A percentile compares a stretch with the other conserved stretches of the same genome.
Conservation (phyloP, 2,888 invertebrate species). For the Drosophila meridiana region DNA sequence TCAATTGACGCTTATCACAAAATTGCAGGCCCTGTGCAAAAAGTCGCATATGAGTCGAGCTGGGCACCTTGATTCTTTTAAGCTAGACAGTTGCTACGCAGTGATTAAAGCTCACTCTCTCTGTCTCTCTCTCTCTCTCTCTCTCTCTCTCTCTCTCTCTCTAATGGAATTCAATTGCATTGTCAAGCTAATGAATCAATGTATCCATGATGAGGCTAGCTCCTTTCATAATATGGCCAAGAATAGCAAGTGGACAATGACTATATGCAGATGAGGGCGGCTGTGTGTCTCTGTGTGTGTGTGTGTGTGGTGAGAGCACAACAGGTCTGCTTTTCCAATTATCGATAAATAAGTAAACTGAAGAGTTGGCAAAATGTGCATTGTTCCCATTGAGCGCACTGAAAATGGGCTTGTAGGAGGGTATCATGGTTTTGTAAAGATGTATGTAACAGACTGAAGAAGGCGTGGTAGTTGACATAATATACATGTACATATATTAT, state of each 20-base stretch:
- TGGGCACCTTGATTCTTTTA: constrained; percentile 53
- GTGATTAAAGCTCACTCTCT: constrained; percentile 12
- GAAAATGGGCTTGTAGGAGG: neutral
- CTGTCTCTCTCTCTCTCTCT: constrained; percentile 12
- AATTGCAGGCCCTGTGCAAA: constrained; percentile 52
- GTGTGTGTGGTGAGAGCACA: neutral
- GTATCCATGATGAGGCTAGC: constrained; percentile 30
- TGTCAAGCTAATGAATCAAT: constrained; percentile 65
- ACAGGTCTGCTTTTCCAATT: constrained; percentile 69
- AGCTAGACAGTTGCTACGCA: constrained; percentile 3
- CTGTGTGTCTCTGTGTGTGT: neutral
- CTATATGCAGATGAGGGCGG: constrained; percentile 53
- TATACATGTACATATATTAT: neutral
- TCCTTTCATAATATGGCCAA: constrained; percentile 58
- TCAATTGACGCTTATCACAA: constrained; percentile 66
- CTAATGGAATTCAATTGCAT: constrained; percentile 50
- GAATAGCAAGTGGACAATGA: constrained; percentile 49
- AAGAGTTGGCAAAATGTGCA: constrained; percentile 60
- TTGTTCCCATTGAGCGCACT: constrained; percentile 14
- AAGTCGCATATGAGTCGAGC: constrained; percentile 5
- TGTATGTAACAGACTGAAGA: neutral
- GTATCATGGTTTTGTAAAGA: neutral
- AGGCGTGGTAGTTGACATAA: neutral
- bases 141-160: constrained; percentile 25
- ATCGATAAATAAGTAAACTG: constrained; percentile 73